Evolutionary conservation across 1,140 invertebrate species (phyloP).

Genomic region (Sinella curviseta): DNA sequence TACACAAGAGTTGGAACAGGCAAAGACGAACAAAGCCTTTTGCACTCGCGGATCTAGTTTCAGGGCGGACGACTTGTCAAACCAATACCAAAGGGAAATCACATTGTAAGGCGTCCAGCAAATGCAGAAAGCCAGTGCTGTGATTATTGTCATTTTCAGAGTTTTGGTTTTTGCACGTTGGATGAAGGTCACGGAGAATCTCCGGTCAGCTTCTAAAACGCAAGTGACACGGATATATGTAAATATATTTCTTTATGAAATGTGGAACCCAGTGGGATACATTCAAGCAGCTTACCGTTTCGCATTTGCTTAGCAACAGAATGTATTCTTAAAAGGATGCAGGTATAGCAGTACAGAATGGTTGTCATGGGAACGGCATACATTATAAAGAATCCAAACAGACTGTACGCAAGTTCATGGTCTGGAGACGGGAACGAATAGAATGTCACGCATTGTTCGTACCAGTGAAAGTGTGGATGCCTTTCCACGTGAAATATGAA

Average conservation of each 20-base stretch:
- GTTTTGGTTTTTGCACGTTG: conserved; percentile 80
- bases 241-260: background rate
- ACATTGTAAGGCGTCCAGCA: conserved; percentile 92
- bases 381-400: conserved; percentile 79
- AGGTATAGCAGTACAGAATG: conserved; percentile 82
- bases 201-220: background rate
- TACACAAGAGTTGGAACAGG: conserved; percentile 78
- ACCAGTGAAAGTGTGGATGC: conserved; percentile 73
- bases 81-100: conserved; percentile 73
- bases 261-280: too few species aligned
- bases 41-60: conserved; percentile 74
- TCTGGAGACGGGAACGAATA: conserved; percentile 66
- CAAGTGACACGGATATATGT: background rate
- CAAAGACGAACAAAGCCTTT: conserved; percentile 81
- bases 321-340: conserved; percentile 78
- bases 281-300: background rate
- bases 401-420: conserved; percentile 72
- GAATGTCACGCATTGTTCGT: conserved; percentile 79
- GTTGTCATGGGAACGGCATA: conserved; percentile 79
- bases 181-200: conserved; percentile 66
- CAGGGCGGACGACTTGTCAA: background rate
- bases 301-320: background rate
- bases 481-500: conserved; percentile 76
- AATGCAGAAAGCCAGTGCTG: conserved; percentile 83
- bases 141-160: conserved; percentile 93